These are phyloP conservation scores for Todiramphus chloris DNA, from an alignment of 2,113 vertebrate species.

Conservation along the genomic window DNA sequence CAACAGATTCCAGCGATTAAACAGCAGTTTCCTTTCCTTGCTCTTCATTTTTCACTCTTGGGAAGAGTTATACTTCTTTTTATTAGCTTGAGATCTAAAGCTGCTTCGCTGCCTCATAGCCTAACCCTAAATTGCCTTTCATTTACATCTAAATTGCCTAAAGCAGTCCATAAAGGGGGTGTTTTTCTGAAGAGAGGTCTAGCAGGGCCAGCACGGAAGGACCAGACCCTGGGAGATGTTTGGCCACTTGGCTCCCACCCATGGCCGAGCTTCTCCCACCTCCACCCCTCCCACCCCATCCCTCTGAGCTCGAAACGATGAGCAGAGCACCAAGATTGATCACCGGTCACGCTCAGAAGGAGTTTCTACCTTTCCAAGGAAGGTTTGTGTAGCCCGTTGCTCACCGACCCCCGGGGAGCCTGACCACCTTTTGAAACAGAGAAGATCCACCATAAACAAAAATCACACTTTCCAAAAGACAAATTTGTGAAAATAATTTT, in stretches of 20 bases:
- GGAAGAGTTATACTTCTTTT: not conserved
- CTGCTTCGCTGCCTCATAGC: not conserved
- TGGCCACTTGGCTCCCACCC: no score
- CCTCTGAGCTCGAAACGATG: fast-evolving
- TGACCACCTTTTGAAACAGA: fast-evolving
- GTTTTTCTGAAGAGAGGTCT: fast-evolving
- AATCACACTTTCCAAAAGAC: fast-evolving
- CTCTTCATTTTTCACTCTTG: not conserved
- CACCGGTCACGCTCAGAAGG: fast-evolving
- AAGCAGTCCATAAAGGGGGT: fast-evolving
- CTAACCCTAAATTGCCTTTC: not conserved
- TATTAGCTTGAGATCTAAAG: not conserved
- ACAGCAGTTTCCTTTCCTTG: not conserved
- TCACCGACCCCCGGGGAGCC: fast-evolving
- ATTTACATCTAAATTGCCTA: fast-evolving
- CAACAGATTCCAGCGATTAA: not conserved
- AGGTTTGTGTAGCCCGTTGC: fast-evolving
- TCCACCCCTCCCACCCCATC: fast-evolving
- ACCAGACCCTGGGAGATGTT: not conserved
- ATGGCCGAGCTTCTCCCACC: not conserved
- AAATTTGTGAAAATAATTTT: not conserved
- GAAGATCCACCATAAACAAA: not conserved
- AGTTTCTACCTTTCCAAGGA: no score
- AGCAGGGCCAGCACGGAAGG: fast-evolving
- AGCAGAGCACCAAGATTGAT: fast-evolving